These are phyloP conservation scores for Linnaemya tessellans DNA, from an alignment of 2,888 invertebrate genomes.

Conservation along the genomic window DNA sequence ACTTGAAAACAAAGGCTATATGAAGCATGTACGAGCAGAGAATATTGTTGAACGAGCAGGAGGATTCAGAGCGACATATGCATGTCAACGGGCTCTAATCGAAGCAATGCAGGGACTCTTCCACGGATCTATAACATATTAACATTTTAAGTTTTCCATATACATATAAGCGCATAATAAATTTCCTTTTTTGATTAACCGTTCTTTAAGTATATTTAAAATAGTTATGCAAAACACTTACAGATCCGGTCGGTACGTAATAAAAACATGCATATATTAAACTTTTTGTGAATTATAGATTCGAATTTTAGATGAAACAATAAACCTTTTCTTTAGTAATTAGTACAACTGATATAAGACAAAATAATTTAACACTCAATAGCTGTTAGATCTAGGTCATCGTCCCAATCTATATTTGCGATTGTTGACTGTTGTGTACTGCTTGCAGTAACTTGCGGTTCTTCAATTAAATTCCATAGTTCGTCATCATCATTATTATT, in stretches of 20 bases:
- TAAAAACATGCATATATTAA: too few species aligned
- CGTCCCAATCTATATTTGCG: conserved; percentile 78
- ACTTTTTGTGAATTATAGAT: too few species aligned
- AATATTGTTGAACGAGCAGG: conserved; percentile 91
- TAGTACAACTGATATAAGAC: not conserved
- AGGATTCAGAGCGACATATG: conserved; percentile 92
- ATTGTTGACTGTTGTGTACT: conserved; percentile 76
- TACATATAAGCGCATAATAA: not conserved
- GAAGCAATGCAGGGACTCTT: conserved; percentile 92
- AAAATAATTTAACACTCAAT: conserved; percentile 73
- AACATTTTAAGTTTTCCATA: not conserved
- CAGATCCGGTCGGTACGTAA: too few species aligned
- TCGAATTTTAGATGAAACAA: too few species aligned
- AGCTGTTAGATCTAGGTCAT: conserved; percentile 81
- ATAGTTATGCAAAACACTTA: too few species aligned
- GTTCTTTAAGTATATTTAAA: too few species aligned
- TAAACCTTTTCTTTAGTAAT: too few species aligned
- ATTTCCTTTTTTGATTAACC: too few species aligned
- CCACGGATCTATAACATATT: conserved; percentile 75
- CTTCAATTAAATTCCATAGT: conserved; percentile 81
- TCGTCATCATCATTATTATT: conserved; percentile 82
- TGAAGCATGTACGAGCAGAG: conserved; percentile 90
- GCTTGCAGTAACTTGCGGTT: conserved; percentile 78
- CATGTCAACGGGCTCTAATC: conserved; percentile 93
- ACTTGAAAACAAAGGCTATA: conserved; percentile 87